Evolutionary conservation across 2,888 invertebrate genomes (phyloP).

Genomic region (Xestia sexstrigata): DNA sequence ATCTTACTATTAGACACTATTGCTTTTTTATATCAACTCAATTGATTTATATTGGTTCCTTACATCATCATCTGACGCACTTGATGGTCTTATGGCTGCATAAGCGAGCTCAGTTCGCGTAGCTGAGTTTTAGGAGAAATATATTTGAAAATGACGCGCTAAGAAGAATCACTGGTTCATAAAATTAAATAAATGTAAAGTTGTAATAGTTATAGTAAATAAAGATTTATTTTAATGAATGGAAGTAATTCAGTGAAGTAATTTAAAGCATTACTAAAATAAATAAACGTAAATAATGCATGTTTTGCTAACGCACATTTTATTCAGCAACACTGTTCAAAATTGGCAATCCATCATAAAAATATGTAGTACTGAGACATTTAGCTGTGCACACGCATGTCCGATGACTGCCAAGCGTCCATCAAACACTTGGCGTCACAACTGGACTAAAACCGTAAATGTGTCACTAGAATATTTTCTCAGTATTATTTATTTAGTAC

Average conservation of each 20-base stretch:
- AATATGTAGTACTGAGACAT: too few species aligned
- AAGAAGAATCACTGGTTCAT: not conserved
- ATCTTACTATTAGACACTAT: not conserved
- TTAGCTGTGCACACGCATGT: too few species aligned
- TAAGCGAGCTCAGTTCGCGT: not conserved
- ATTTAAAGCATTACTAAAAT: not conserved
- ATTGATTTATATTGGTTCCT: not conserved
- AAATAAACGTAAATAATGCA: too few species aligned
- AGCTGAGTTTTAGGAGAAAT: not conserved
- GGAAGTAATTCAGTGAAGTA: not conserved
- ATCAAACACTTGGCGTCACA: conserved; percentile 38
- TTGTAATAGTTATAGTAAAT: not conserved
- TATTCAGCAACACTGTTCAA: too few species aligned
- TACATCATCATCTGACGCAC: too few species aligned
- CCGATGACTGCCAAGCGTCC: not conserved
- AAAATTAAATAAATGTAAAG: not conserved
- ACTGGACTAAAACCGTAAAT: conserved; percentile 38
- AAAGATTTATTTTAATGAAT: not conserved
- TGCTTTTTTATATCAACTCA: not conserved
- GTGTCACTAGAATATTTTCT: conserved; percentile 45
- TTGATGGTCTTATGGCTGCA: too few species aligned
- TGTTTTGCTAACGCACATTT: too few species aligned
- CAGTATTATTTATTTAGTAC: conserved; percentile 40
- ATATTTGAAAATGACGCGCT: not conserved
- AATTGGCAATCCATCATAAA: too few species aligned